These are phyloP conservation scores for Danio kyathit DNA, from an alignment of 2,797 vertebrate genomes.

Conservation along the genomic window DNA sequence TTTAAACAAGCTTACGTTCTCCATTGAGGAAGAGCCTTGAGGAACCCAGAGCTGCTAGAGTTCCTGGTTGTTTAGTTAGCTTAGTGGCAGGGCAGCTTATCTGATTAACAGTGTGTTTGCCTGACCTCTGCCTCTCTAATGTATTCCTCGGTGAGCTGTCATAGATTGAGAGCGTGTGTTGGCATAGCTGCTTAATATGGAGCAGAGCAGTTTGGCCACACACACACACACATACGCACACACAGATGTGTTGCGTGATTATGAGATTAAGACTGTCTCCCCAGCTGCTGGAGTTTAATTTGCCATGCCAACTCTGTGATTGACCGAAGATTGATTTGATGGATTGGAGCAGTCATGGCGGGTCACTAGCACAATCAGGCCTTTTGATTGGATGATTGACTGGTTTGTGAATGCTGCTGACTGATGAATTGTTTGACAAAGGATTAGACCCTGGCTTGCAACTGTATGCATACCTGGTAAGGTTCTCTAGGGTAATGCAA, in stretches of 20 bases:
- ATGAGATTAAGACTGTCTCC: conserved; percentile 20
- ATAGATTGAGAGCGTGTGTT: conserved; percentile 35
- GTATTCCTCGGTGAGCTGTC: conserved; percentile 40
- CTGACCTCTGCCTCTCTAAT: conserved; percentile 42
- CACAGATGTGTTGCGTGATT: conserved; percentile 21
- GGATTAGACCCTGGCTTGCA: neutral
- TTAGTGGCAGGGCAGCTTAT: conserved; percentile 26
- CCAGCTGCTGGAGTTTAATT: conserved; percentile 19
- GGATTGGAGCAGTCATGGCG: conserved; percentile 34
- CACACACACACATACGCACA: neutral
- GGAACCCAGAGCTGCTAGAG: conserved; percentile 7
- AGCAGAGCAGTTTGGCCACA: neutral
- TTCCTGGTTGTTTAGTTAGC: neutral
- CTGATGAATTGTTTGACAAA: conserved; percentile 29
- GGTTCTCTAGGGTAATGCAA: neutral
- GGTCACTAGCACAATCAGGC: conserved; percentile 22
- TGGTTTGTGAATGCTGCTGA: conserved; percentile 9
- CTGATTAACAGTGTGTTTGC: conserved; percentile 49
- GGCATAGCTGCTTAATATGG: conserved; percentile 36
- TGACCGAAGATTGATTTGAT: conserved; percentile 42
- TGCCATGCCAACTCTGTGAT: conserved; percentile 20
- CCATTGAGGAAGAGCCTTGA: conserved; percentile 1
- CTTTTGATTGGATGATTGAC: conserved; percentile 52
- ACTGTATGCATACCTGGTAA: neutral
- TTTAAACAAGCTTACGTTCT: neutral